These are phyloP conservation scores for Ptilorrhoa leucosticta DNA, from an alignment of 2,113 vertebrate species.

Conservation along the genomic window DNA sequence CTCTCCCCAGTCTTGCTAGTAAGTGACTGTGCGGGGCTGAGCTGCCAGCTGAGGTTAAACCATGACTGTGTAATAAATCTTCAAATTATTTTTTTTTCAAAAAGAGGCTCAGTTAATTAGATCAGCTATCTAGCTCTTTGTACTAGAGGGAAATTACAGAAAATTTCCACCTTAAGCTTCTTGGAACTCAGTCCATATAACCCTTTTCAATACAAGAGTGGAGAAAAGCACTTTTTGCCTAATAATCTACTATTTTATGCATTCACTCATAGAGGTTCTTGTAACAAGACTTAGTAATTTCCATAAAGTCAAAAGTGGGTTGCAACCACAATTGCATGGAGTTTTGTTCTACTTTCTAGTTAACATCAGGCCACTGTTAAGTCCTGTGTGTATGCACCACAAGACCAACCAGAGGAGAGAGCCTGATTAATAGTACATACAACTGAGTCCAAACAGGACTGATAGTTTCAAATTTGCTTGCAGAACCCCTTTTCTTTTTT, in stretches of 20 bases:
- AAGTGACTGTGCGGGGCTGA: not conserved
- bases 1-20: too few relatives aligned
- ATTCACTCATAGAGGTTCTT: not conserved
- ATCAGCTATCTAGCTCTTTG: not conserved
- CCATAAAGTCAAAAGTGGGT: not conserved
- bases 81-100: not conserved
- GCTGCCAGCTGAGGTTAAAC: not conserved
- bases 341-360: not conserved
- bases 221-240: not conserved
- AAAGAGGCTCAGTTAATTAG: not conserved
- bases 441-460: not conserved
- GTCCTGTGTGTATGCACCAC: not conserved
- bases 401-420: not conserved
- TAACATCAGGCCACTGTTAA: not conserved
- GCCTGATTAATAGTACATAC: not conserved
- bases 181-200: not conserved
- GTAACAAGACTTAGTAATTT: not conserved
- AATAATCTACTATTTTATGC: not conserved
- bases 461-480: not conserved
- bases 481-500: not conserved
- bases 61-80: not conserved
- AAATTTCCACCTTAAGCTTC: not conserved
- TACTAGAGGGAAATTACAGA: not conserved
- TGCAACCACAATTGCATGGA: not conserved
- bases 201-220: not conserved